Conservation (phyloP, 2,113 vertebrate genomes). For the Cathartes aura region DNA sequence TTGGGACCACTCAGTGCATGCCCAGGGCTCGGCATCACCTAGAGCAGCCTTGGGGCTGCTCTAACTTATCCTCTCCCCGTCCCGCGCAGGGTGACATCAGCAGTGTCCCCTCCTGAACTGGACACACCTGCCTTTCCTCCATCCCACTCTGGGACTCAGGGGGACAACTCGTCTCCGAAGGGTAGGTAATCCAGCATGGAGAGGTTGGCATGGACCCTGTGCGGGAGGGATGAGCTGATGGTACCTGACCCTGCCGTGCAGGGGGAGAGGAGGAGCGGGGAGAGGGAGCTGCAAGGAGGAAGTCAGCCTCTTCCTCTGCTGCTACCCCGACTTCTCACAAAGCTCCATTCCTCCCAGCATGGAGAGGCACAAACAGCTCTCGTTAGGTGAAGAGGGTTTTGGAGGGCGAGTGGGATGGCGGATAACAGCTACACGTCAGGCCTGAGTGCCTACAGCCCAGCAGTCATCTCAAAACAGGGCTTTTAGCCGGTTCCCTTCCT, state of each 20-base stretch:
- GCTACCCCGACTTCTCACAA: not conserved
- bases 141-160: not conserved
- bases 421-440: not conserved
- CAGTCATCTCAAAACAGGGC: not conserved
- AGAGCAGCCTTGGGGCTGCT: not conserved
- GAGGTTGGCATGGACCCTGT: not conserved
- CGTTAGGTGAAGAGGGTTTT: not conserved
- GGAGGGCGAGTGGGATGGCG: not conserved
- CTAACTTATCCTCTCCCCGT: not conserved
- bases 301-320: not conserved
- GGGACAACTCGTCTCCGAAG: not conserved
- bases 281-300: not conserved
- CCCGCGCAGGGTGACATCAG: rapidly evolving
- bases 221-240: not conserved
- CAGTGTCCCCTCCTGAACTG: not conserved
- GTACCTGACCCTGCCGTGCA: not conserved
- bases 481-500: not conserved
- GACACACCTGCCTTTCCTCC: not conserved
- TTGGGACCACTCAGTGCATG: not conserved
- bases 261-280: not conserved
- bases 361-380: not conserved
- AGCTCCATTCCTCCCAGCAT: not conserved
- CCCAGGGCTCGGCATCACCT: not conserved
- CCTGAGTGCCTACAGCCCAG: not conserved
- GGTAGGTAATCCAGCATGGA: not conserved